Percentiles rank a stretch among this genome's conserved stretches.
Evolutionary conservation across 1,140 invertebrate genomes (phyloP).

Genomic region (Aphaenogaster ashmeadi): DNA sequence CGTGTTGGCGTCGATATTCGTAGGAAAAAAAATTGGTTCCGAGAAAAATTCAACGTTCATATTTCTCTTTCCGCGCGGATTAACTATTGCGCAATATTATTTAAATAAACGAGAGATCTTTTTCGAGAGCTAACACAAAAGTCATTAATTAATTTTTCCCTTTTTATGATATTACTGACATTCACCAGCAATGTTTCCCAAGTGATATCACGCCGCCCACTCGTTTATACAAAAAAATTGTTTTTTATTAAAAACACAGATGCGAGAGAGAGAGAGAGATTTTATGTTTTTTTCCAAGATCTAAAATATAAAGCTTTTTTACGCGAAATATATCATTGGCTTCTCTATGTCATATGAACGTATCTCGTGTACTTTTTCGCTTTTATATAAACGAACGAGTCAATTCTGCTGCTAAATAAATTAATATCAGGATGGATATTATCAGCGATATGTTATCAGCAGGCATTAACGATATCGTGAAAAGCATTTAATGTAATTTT

Average conservation of each 20-base stretch:
- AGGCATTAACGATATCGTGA: background rate
- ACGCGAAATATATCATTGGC: background rate
- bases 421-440: slow-evolving; percentile 35
- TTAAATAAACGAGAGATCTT: background rate
- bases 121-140: background rate
- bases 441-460: slow-evolving; percentile 9
- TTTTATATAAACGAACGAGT: background rate
- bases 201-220: background rate
- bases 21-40: background rate
- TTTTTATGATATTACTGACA: slow-evolving; percentile 9
- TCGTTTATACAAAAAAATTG: slow-evolving; percentile 10
- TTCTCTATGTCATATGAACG: background rate
- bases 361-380: background rate
- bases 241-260: background rate
- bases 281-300: background rate
- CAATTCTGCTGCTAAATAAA: background rate
- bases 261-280: background rate
- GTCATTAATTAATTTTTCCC: background rate
- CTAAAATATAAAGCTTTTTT: background rate
- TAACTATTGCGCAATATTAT: background rate
- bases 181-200: background rate
- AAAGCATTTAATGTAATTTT: slow-evolving; percentile 23
- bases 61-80: background rate
- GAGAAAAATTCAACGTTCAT: slow-evolving; percentile 9
- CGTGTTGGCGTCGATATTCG: background rate